These are phyloP conservation scores for Sitta europaea DNA, from an alignment of 2,113 vertebrate genomes.

Conservation along the genomic window DNA sequence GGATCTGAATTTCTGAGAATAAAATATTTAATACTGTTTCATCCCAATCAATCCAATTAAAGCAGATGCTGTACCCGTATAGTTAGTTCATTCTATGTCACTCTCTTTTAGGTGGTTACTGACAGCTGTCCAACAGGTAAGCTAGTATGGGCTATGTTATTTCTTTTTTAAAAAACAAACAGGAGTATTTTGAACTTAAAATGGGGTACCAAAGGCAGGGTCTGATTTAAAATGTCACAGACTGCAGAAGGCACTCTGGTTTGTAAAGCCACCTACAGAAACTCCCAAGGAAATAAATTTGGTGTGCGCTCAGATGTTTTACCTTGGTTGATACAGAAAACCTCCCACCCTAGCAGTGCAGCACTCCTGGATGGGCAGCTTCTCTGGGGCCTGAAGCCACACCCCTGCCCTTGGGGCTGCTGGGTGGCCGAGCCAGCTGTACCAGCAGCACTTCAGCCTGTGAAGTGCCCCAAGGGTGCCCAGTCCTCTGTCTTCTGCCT, in stretches of 20 bases:
- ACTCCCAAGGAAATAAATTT: not conserved
- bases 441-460: not conserved
- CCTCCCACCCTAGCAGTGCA: not conserved
- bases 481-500: not conserved
- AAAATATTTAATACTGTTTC: not conserved
- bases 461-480: accelerated
- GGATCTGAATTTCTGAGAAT: not conserved
- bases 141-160: not conserved
- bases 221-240: not conserved
- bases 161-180: not conserved
- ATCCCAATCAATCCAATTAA: not conserved
- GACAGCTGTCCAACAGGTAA: not conserved
- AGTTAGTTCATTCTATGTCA: not conserved
- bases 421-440: accelerated
- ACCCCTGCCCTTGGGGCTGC: not conserved
- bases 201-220: not conserved
- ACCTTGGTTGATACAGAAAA: not conserved
- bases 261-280: not conserved
- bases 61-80: not conserved
- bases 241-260: not conserved
- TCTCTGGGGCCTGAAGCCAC: accelerated
- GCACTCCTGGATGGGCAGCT: not conserved
- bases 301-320: not conserved
- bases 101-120: not conserved
- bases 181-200: not conserved